Conservation (phyloP, 1,140 invertebrate genomes). For the Spodoptera litura region DNA sequence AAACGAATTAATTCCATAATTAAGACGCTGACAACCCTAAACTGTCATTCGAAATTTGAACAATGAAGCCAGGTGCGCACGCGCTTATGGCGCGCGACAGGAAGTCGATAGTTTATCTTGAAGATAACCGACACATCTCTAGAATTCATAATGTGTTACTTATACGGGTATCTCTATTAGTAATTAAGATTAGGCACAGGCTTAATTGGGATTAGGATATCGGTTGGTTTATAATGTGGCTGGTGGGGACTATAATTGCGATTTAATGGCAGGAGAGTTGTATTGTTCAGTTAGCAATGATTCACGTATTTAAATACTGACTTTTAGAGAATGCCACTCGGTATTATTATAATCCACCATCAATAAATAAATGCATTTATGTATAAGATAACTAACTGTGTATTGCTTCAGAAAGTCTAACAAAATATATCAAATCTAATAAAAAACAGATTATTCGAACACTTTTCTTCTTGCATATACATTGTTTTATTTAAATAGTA, state of each 20-base stretch:
- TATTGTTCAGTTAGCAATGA: neutral
- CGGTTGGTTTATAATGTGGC: neutral
- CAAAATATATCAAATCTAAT: too few relatives aligned
- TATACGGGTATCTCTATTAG: constrained; percentile 45
- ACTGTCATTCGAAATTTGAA: constrained; percentile 40
- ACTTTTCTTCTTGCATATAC: too few relatives aligned
- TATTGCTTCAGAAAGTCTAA: too few relatives aligned
- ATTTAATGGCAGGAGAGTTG: neutral
- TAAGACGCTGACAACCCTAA: constrained; percentile 39
- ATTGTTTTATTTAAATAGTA: too few relatives aligned
- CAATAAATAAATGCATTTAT: too few relatives aligned
- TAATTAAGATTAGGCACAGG: constrained; percentile 33
- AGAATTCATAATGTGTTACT: constrained; percentile 50
- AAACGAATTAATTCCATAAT: constrained; percentile 20
- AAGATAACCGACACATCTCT: constrained; percentile 51
- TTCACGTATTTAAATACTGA: too few relatives aligned
- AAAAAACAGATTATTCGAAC: too few relatives aligned
- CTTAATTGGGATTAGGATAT: constrained; percentile 21
- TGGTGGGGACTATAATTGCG: constrained; percentile 2
- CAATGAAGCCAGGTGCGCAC: constrained; percentile 53
- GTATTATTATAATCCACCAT: too few relatives aligned
- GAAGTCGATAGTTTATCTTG: constrained; percentile 50
- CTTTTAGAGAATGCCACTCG: too few relatives aligned
- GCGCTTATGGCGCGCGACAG: constrained; percentile 49
- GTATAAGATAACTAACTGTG: too few relatives aligned